Base-by-base conservation (phyloP, 2,113 vertebrate genomes). In the Narcine bancroftii region DNA sequence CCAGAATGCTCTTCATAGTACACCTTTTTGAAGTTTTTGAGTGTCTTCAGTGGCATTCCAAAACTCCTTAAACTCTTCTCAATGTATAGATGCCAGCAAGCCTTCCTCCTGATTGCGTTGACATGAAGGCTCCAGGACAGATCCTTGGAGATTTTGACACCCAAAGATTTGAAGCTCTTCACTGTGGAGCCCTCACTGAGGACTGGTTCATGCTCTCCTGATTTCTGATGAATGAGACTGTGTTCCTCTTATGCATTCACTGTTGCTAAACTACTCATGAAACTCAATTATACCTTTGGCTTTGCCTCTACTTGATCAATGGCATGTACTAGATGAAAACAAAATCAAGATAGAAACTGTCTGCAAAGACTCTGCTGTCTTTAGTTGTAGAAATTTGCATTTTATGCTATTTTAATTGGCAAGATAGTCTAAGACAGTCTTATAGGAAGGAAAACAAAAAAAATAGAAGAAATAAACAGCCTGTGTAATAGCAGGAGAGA, bases 301-400 rank as follows among this genome's bases (percentile, higher is more conserved):
- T 60, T 4, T 36, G n/a, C 13, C 56, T n/a, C n/a, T 63, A 60
- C 60, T n/a, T 15, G 81, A 21, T 15, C 81, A 87, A 19, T 15
- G 6, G 33, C n/a, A 36, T 19, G 5, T 87, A 29, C 81, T 60
- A 63, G 36, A 36, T 63, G 29, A 87, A 87, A 63, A 60, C 60
- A 15, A 87, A 87, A 87, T 60, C 81, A 60, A 63, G 81, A 87
- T 21, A 60, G 81, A 5, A 19, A 60, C 6, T 36, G 53, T 60
- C 36, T 87, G 33, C 33, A 53, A 26, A 81, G 53, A n/a, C 53
- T 87, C 81, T 63, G 15, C 6, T 19, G 4, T 60, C 17, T 87
- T n/a, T 87, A 60, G 53, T 60, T 33, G 15, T 36, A 87, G 13
- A 87, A 87, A 87, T 60, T 87, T 87, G 17, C 53, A 87, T 87